phyloP scores from a whole-genome alignment of 2,797 vertebrate species.

The Alcedo quadribrachys region DNA sequence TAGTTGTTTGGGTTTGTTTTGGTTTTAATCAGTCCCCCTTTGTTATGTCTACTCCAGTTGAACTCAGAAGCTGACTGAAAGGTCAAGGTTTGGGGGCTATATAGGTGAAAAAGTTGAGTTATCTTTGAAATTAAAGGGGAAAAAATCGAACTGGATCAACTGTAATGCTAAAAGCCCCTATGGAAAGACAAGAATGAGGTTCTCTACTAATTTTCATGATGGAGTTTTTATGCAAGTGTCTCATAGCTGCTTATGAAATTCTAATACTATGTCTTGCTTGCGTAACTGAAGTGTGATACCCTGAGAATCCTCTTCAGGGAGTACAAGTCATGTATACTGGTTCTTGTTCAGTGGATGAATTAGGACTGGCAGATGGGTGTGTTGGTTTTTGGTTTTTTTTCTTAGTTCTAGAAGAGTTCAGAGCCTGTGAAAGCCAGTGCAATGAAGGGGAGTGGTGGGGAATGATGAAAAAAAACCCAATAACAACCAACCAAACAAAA shows the following conservation, averaged over 20 bases:
- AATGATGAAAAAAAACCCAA: not conserved
- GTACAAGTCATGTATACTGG: not conserved
- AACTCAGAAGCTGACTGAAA: not conserved
- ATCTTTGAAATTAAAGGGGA: not conserved
- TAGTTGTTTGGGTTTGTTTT: too few species aligned
- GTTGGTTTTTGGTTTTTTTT: fast-evolving
- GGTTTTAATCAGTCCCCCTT: not conserved
- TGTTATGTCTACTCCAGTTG: not conserved
- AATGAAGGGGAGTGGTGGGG: not conserved
- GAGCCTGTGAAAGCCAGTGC: not conserved
- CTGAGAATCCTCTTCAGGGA: not conserved
- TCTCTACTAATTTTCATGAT: not conserved
- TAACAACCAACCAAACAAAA: not conserved
- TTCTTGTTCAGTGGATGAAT: not conserved
- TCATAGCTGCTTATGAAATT: not conserved
- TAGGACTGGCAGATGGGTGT: not conserved
- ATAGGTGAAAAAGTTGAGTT: not conserved
- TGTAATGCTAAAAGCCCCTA: not conserved
- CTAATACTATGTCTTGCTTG: not conserved
- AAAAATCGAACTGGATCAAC: not conserved
- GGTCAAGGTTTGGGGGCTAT: not conserved
- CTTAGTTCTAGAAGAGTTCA: not conserved
- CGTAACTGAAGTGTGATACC: not conserved
- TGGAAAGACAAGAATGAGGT: not conserved
- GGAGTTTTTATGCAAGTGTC: not conserved